Percentiles rank a stretch among this genome's conserved stretches.
Evolutionary conservation across 2,113 vertebrate genomes (phyloP).

Genomic region (Ardeotis arabs): DNA sequence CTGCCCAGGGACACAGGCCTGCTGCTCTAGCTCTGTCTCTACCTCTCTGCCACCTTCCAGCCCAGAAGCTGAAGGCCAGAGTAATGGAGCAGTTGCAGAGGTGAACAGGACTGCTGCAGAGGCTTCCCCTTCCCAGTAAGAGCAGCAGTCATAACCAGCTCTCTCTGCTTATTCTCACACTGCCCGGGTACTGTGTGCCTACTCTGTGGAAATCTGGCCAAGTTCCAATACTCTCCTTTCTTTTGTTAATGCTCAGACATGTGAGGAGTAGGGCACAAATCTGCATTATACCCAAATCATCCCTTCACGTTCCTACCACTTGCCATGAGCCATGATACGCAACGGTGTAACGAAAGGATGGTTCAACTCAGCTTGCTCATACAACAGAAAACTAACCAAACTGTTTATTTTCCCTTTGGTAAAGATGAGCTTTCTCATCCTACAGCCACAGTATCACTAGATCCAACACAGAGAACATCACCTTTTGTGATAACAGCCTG

Average conservation of each 20-base stretch:
- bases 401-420: background rate
- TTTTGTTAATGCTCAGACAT: background rate
- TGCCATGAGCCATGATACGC: fast-evolving
- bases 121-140: background rate
- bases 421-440: background rate
- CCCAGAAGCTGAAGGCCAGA: background rate
- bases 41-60: background rate
- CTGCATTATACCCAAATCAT: background rate
- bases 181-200: fast-evolving
- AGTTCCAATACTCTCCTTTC: background rate
- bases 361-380: background rate
- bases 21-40: background rate
- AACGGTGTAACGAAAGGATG: background rate
- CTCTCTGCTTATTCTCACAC: background rate
- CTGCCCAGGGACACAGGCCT: fast-evolving
- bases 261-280: background rate
- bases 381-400: background rate
- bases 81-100: background rate
- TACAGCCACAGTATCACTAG: background rate
- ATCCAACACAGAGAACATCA: background rate
- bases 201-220: background rate
- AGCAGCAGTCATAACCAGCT: background rate
- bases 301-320: background rate
- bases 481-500: background rate
- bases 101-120: background rate